Base-by-base conservation (phyloP, 2,113 vertebrate species). In the Balaeniceps rex region DNA sequence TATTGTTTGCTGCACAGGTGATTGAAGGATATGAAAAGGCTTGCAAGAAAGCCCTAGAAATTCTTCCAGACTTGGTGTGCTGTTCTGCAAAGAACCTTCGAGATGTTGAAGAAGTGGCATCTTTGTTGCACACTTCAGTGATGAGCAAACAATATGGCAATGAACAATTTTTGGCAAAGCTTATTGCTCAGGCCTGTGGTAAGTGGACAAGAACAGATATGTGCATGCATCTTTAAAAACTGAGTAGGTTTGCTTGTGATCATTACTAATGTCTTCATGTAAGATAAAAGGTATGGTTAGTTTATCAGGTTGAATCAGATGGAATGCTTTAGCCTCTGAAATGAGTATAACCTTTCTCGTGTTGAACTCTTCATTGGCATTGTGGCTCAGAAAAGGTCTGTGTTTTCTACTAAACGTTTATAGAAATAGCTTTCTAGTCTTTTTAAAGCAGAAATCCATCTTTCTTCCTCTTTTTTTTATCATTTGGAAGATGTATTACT, bases 101-200 rank as follows among this genome's bases (percentile, higher is more conserved):
- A 11, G 98, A 99, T 58, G 36, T 98, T 22, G 98, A 98, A 4
- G 99, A 99, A 96, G 99, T 98, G 14, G 97, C 99, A 0, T 97
- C 99, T 91, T 94, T 99, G 52, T 98, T 99, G 79, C 99, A 98
- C 47, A 98, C 99, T 1, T 98, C 99, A 9, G 96, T 99, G 80
- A 99, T 99, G 98, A 99, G 99, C 94, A 99, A 99, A 96, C 99
- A 99, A 33, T 99, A 99, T 12, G 99, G 99, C 83, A 99, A 98
- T 21, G 99, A 99, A 79, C 97, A 91, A 8, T 99, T 99, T 95
- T 97, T 99, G 58, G 97, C 99, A 34, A 98, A 98, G 70, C 99
- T 99, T 66, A 99, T 99, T 28, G 99, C 99, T 36, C 98, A 99
- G 97, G 99, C 99, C 33, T 99, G 99, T 95, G 99, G 99, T 99